A percentile compares a stretch with the other conserved stretches of the same genome.
phyloP scores from a whole-genome alignment of 2,113 vertebrate species.

The Spilogale gracilis region DNA sequence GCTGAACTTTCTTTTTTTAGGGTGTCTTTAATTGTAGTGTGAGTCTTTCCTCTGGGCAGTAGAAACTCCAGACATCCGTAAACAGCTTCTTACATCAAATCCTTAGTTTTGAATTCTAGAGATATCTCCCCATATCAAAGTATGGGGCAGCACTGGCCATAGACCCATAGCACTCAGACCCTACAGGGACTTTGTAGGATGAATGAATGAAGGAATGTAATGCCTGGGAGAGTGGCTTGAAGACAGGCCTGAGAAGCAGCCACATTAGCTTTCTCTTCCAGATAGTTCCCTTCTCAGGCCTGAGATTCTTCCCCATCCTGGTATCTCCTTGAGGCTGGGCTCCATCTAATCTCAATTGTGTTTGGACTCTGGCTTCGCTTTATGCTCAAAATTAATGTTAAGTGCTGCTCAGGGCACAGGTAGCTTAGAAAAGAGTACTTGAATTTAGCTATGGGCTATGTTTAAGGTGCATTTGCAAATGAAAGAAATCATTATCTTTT shows the following conservation, averaged over 20 bases:
- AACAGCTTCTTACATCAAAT: not conserved
- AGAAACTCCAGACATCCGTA: not conserved
- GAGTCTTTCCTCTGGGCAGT: not conserved
- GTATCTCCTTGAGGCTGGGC: not conserved
- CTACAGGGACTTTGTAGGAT: not conserved
- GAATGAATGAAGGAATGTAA: not conserved
- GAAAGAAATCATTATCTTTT: not conserved
- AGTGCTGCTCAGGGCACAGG: not conserved
- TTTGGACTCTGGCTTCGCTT: not conserved
- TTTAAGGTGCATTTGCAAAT: not conserved
- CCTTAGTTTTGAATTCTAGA: not conserved
- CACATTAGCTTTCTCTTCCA: not conserved
- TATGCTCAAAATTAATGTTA: not conserved
- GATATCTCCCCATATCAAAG: not conserved
- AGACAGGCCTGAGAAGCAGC: not conserved
- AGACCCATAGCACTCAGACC: not conserved
- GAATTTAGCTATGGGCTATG: not conserved
- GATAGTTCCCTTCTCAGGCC: not conserved
- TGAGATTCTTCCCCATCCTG: not conserved
- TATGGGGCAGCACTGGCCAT: not conserved
- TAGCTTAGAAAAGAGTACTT: not conserved
- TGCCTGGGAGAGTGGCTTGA: not conserved
- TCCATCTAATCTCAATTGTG: not conserved
- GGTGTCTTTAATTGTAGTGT: not conserved
- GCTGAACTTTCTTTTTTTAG: not conserved